Conservation (phyloP, 2,888 invertebrate species). For the Steromphala cineraria region DNA sequence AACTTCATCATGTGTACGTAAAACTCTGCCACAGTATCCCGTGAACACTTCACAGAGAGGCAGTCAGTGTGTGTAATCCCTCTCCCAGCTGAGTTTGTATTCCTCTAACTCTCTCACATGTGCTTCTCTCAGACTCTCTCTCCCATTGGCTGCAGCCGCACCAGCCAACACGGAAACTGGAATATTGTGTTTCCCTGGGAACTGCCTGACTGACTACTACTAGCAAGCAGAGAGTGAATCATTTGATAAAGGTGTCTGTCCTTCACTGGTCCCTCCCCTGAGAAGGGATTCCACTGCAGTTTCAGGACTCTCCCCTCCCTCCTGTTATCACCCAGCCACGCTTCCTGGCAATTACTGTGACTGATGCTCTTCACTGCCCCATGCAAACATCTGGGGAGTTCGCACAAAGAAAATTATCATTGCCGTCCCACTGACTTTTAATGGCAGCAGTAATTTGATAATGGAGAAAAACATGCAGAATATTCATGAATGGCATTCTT, state of each 20-base stretch:
- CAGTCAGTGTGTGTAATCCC: background rate
- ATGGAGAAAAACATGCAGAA: background rate
- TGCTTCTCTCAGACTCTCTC: background rate
- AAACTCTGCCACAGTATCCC: background rate
- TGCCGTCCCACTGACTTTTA: background rate
- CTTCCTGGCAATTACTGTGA: background rate
- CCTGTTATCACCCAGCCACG: background rate
- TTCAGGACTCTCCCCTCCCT: background rate
- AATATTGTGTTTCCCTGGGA: slow-evolving; percentile 6
- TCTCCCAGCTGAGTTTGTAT: background rate
- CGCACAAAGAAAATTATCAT: slow-evolving; percentile 3
- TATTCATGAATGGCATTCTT: slow-evolving; percentile 8
- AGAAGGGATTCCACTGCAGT: background rate
- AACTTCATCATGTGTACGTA: background rate
- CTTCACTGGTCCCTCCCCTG: background rate
- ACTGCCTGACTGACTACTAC: background rate
- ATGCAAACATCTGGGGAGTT: background rate
- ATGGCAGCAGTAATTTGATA: slow-evolving; percentile 7
- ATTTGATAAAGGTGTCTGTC: background rate
- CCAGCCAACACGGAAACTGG: background rate
- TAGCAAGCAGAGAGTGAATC: background rate
- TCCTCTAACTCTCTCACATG: background rate
- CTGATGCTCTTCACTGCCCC: background rate
- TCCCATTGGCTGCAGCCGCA: background rate
- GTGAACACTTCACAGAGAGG: background rate